Percentiles rank a stretch among this genome's conserved stretches.
phyloP scores from a whole-genome alignment of 2,888 invertebrate species.

The Spatulosminthurus flaviceps region DNA sequence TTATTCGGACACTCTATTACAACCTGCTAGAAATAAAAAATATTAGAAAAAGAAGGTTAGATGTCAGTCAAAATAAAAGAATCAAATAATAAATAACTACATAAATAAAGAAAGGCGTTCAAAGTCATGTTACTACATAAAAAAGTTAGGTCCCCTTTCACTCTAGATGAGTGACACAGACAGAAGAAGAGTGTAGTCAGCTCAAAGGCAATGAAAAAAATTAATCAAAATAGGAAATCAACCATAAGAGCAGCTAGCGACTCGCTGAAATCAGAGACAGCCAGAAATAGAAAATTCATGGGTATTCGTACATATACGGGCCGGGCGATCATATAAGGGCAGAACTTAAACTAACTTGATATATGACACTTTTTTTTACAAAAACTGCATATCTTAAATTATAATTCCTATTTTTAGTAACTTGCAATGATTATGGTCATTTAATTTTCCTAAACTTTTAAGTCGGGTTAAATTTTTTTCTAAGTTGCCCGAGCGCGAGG shows the following conservation, averaged over 20 bases:
- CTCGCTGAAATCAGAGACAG: no score
- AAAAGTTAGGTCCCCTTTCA: background rate
- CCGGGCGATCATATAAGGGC: no score
- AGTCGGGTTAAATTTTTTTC: no score
- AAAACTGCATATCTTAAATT: no score
- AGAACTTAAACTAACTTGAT: background rate
- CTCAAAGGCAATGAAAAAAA: background rate
- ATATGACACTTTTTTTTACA: no score
- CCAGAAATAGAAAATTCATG: no score
- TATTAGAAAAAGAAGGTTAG: slow-evolving; percentile 24
- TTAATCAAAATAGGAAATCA: background rate
- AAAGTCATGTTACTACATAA: background rate
- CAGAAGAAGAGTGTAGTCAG: background rate
- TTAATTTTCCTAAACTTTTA: no score
- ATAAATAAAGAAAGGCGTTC: background rate
- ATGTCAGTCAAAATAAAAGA: slow-evolving; percentile 8
- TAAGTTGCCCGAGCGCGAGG: no score
- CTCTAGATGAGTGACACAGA: no score
- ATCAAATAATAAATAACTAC: slow-evolving; percentile 3
- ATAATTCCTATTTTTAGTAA: no score
- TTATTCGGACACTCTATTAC: slow-evolving; percentile 50
- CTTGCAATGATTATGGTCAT: no score
- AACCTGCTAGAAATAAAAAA: slow-evolving; percentile 49
- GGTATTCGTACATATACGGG: no score
- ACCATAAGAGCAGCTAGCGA: background rate